Conservation (phyloP, 2,113 vertebrate species). For the Oreochromis aureus region DNA sequence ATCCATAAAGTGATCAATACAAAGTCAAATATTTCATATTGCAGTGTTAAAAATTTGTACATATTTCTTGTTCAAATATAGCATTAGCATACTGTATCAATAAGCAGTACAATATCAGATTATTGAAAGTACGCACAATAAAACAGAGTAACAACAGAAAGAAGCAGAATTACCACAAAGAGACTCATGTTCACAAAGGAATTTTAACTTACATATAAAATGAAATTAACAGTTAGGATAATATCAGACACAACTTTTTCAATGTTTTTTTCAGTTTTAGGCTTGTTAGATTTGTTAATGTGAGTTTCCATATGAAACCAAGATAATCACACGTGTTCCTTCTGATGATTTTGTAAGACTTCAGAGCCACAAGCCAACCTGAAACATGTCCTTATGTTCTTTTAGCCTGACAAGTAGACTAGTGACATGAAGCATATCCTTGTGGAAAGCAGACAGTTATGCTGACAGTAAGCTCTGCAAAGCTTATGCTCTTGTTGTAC, state of each 20-base stretch:
- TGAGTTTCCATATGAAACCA: neutral
- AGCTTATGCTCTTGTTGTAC: neutral
- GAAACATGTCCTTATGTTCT: conserved; percentile 2
- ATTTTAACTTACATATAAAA: neutral
- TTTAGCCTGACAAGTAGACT: conserved; percentile 23
- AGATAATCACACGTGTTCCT: neutral
- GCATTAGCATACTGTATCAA: neutral
- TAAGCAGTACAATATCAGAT: neutral
- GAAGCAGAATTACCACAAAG: neutral
- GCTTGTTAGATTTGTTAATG: neutral
- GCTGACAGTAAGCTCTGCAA: conserved; percentile 33
- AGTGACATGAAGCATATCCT: conserved; percentile 28
- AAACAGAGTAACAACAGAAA: neutral
- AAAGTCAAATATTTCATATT: neutral
- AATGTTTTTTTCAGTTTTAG: neutral
- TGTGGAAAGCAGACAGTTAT: conserved; percentile 11
- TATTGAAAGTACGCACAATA: neutral
- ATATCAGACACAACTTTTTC: neutral
- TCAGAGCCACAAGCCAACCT: neutral
- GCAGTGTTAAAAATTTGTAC: neutral
- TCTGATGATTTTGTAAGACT: neutral
- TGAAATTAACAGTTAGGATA: neutral
- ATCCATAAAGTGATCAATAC: neutral
- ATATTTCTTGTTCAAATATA: neutral
- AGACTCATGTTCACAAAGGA: neutral